Conservation (phyloP, 2,113 vertebrate genomes). For the Arenaria interpres region DNA sequence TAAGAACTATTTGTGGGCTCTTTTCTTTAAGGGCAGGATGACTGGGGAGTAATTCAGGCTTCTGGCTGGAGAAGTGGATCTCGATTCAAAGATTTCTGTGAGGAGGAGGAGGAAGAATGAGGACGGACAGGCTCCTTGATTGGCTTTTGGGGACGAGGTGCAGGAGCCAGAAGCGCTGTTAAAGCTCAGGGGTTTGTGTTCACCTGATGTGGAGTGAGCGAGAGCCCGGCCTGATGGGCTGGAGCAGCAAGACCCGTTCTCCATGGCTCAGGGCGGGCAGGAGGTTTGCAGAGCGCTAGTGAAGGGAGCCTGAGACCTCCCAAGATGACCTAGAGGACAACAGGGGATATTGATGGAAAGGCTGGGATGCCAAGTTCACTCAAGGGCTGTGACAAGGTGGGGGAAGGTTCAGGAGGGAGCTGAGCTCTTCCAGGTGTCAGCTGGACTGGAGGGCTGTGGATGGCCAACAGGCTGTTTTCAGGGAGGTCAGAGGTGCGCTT, state of each 20-base stretch:
- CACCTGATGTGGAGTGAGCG: neutral
- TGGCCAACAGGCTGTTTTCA: neutral
- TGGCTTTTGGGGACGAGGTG: neutral
- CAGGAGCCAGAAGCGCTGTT: neutral
- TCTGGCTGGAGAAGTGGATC: neutral
- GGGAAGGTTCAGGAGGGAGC: neutral
- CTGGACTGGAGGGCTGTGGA: neutral
- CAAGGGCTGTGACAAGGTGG: neutral
- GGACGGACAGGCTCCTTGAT: neutral
- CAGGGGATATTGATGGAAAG: neutral
- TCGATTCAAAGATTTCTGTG: neutral
- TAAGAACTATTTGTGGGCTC: conserved; percentile 26
- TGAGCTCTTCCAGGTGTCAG: neutral
- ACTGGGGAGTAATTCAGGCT: conserved; percentile 13
- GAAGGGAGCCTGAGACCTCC: neutral
- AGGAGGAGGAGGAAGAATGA: neutral
- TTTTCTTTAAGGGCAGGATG: conserved; percentile 26
- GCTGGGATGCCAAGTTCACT: neutral
- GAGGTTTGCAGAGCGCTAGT: neutral
- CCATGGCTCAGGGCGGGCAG: neutral
- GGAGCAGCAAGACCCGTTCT: neutral
- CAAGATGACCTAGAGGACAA: neutral
- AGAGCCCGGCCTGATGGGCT: neutral
- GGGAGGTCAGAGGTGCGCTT: neutral
- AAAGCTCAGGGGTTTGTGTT: neutral